Evolutionary conservation across 2,113 vertebrate species (phyloP).

Genomic region (Mesitornis unicolor): DNA sequence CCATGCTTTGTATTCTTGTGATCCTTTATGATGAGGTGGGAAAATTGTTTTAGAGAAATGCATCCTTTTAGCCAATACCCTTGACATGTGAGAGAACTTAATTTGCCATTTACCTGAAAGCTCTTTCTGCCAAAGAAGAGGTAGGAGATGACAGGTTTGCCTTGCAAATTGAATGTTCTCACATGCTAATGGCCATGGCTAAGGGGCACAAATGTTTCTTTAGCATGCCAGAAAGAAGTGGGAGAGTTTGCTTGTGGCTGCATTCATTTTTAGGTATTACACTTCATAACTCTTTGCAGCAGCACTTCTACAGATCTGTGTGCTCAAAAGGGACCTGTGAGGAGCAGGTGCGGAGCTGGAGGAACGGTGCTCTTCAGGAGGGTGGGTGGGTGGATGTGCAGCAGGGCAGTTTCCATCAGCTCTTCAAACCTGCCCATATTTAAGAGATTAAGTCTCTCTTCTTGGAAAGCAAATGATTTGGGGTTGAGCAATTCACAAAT

Average conservation of each 20-base stretch:
- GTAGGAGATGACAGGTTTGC: not conserved
- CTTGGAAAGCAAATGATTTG: not conserved
- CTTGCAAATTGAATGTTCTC: not conserved
- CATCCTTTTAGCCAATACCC: not conserved
- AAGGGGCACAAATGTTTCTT: not conserved
- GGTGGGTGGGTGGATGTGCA: not conserved
- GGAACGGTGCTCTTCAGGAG: not conserved
- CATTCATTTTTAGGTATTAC: not conserved
- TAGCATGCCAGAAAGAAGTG: not conserved
- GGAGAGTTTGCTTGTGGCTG: not conserved
- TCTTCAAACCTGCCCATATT: not conserved
- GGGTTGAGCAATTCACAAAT: not conserved
- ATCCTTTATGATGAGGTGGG: not conserved
- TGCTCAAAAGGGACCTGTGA: not conserved
- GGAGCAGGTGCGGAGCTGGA: not conserved
- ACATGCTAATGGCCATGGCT: not conserved
- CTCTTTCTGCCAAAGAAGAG: not conserved
- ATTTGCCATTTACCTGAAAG: not conserved
- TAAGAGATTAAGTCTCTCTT: not conserved
- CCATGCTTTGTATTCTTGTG: not conserved
- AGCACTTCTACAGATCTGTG: not conserved
- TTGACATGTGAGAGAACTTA: not conserved
- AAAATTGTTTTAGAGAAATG: not conserved
- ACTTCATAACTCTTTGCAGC: not conserved
- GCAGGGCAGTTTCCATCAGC: not conserved